Base-by-base conservation (phyloP, 1,140 invertebrate species). In the Battus philenor region DNA sequence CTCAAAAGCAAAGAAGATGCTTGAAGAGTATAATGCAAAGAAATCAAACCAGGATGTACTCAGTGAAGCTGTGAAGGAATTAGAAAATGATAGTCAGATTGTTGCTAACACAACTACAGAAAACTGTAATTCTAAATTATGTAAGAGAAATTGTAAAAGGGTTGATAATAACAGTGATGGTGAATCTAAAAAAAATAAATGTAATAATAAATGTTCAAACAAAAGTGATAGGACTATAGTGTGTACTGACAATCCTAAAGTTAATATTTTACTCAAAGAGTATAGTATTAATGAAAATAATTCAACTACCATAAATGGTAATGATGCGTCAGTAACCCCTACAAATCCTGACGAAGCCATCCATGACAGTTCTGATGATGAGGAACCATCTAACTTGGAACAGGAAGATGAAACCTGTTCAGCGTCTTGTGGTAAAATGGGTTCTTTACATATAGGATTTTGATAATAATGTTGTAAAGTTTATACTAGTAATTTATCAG, bases 1-100 rank as follows among this genome's bases (percentile, higher is more conserved):
- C 44, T 94, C 92, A 27, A 94, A 94, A 85, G 92, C 90, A 22
- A 90, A 92, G 59, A 88, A 88, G 70, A 87, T 91, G 81, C 73
- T 90, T 29, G 82, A 80, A 20, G 82, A 88, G 43, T 84, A 89
- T 38, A 52, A 64, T 38, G 44, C 54, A 38, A 80, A 54, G 32
- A 55, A 53, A 50, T 43, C 33, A 33, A 29, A 61, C 38, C 48
- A 54, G 2, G 41, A 13, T 9, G 17, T 27, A 26, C 44, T 68
- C 44, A 33, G 58, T 32, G n/a, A 54, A 29, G 58, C 58, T 32
- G 41, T 72, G 11, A 50, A 66, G 22, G 60, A 79, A 18, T 53
- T 83, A 18, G 34, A 61, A 33, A 66, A 78, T 49, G 47, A 52
- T 30, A 47, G 58, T 30, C 43, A 44, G 39, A 50, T 41, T 22